A percentile compares a stretch with the other conserved stretches of the same genome.
These are phyloP conservation scores for Ctenodactylus gundi DNA, from an alignment of 2,113 vertebrate species.

Conservation along the genomic window DNA sequence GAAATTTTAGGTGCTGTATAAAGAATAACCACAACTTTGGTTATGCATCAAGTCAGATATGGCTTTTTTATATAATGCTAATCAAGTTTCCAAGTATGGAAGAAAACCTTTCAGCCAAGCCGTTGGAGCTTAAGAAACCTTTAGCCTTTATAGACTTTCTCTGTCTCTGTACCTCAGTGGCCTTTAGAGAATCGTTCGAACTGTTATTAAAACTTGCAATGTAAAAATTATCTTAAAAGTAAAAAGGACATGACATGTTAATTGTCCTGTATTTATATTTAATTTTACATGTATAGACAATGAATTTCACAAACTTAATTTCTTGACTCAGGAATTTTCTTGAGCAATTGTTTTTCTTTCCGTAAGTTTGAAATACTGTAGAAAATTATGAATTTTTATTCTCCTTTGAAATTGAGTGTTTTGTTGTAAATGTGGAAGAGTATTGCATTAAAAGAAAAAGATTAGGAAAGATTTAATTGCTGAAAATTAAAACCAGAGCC, in stretches of 20 bases:
- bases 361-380: constrained; percentile 42
- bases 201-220: constrained; percentile 69
- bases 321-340: constrained; percentile 49
- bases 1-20: constrained; percentile 92
- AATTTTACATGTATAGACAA: not conserved
- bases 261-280: not conserved
- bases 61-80: constrained; percentile 88
- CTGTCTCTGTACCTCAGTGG: constrained; percentile 76
- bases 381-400: constrained; percentile 45
- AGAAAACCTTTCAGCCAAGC: constrained; percentile 86
- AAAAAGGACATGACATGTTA: constrained; percentile 10
- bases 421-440: constrained; percentile 22
- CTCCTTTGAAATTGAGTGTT: constrained; percentile 22
- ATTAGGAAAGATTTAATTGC: constrained; percentile 51
- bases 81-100: constrained; percentile 86
- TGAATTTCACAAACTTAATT: constrained; percentile 65
- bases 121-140: constrained; percentile 84
- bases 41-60: constrained; percentile 88
- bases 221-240: constrained; percentile 59
- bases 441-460: constrained; percentile 43
- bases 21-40: constrained; percentile 89
- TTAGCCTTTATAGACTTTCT: constrained; percentile 82
- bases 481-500: constrained; percentile 65
- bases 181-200: constrained; percentile 70
- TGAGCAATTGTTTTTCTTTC: constrained; percentile 64